Evolutionary conservation across 1,140 invertebrate genomes (phyloP).

Genomic region (Dendrolimus kikuchii): DNA sequence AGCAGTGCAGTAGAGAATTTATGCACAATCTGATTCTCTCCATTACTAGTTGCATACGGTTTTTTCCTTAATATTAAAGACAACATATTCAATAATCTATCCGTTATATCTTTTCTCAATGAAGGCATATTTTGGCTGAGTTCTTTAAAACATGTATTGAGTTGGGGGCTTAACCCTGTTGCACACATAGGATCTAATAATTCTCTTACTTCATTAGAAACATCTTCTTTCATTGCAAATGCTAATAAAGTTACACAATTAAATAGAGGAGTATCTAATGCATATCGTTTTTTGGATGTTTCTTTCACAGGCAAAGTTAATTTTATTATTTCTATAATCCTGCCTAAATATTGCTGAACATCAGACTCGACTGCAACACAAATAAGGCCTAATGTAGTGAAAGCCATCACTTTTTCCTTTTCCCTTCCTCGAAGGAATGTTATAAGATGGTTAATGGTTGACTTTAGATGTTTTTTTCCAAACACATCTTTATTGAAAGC

Average conservation of each 20-base stretch:
- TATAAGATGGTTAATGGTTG: conserved; percentile 86
- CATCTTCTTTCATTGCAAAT: conserved; percentile 85
- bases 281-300: conserved; percentile 79
- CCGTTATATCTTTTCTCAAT: conserved; percentile 92
- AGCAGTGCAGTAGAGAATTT: conserved; percentile 44
- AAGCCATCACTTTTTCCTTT: conserved; percentile 88
- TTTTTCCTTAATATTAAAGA: conserved; percentile 93
- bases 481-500: conserved; percentile 92
- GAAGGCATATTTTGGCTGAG: conserved; percentile 90
- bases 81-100: conserved; percentile 90
- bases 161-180: conserved; percentile 89
- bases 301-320: conserved; percentile 86
- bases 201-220: conserved; percentile 85
- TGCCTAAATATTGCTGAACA: conserved; percentile 84
- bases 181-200: conserved; percentile 94
- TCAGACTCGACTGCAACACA: conserved; percentile 89
- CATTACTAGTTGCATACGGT: conserved; percentile 78
- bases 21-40: conserved; percentile 47
- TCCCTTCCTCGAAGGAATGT: conserved; percentile 83
- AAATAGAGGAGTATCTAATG: conserved; percentile 92
- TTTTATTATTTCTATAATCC: conserved; percentile 92
- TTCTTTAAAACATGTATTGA: conserved; percentile 94
- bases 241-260: conserved; percentile 94
- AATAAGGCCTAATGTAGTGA: conserved; percentile 92
- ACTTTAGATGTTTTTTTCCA: conserved; percentile 82